Conservation (phyloP, 2,888 invertebrate species). For the Synanthedon tipuliformis region DNA sequence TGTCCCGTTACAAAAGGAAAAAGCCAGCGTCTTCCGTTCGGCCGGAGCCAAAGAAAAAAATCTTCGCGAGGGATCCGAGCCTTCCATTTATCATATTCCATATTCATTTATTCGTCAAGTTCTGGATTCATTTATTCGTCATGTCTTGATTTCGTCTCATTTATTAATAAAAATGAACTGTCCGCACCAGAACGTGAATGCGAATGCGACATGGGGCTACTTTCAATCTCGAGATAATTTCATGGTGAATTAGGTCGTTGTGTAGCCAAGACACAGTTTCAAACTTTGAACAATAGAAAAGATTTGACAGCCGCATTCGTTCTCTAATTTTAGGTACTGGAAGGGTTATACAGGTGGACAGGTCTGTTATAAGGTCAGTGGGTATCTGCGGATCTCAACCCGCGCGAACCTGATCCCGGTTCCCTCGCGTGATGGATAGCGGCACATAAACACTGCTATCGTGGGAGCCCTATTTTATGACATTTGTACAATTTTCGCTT, state of each 20-base stretch:
- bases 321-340: background rate
- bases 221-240: slow-evolving; percentile 66
- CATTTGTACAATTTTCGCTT: background rate
- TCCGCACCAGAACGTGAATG: slow-evolving; percentile 58
- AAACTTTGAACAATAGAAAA: slow-evolving; percentile 10
- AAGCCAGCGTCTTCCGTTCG: slow-evolving; percentile 69
- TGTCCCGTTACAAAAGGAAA: slow-evolving; percentile 69
- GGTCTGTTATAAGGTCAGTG: slow-evolving; percentile 25
- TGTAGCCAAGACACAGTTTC: slow-evolving; percentile 9
- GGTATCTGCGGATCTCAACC: slow-evolving; percentile 22
- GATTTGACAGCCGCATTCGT: background rate
- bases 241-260: slow-evolving; percentile 51
- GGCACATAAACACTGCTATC: slow-evolving; percentile 25
- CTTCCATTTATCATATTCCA: slow-evolving; percentile 71
- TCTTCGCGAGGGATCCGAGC: slow-evolving; percentile 65
- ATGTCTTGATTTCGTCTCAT: slow-evolving; percentile 72
- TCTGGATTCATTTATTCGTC: slow-evolving; percentile 73
- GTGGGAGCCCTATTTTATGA: slow-evolving; percentile 22
- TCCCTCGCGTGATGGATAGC: slow-evolving; percentile 43
- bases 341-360: background rate
- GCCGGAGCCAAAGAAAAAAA: slow-evolving; percentile 66
- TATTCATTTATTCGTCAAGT: slow-evolving; percentile 72
- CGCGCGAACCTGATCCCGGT: slow-evolving; percentile 31
- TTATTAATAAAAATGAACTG: slow-evolving; percentile 73
- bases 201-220: slow-evolving; percentile 57